phyloP scores from a whole-genome alignment of 2,113 vertebrate genomes.

The Sterna hirundo region DNA sequence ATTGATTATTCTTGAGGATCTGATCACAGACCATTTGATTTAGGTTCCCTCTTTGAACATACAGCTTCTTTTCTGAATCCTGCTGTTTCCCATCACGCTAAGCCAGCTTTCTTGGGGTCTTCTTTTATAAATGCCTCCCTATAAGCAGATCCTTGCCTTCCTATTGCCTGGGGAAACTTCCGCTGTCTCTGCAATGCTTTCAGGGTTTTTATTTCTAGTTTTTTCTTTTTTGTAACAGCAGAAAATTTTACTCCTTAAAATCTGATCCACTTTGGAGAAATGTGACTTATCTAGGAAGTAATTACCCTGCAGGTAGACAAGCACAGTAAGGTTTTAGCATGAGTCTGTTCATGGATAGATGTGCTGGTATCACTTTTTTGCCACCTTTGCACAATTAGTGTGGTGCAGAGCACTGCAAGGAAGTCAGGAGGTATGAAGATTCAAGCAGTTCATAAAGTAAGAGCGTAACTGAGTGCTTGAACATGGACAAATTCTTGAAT shows the following conservation, averaged over 20 bases:
- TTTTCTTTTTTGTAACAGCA: neutral
- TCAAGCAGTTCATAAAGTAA: neutral
- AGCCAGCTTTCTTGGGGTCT: neutral
- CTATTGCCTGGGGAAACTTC: neutral
- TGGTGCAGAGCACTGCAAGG: neutral
- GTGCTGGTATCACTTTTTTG: neutral
- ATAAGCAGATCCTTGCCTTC: neutral
- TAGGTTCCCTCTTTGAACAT: neutral
- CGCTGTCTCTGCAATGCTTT: neutral
- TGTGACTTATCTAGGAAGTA: neutral
- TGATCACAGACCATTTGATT: constrained; percentile 27
- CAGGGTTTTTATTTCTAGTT: neutral
- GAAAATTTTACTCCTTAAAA: neutral
- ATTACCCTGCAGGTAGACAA: neutral
- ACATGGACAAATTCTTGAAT: neutral
- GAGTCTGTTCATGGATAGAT: neutral
- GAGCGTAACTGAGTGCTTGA: neutral
- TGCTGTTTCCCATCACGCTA: neutral
- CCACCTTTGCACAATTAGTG: neutral
- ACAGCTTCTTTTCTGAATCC: neutral
- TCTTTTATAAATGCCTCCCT: neutral
- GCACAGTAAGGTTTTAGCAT: neutral
- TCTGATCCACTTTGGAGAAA: neutral
- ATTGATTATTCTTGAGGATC: constrained; percentile 27
- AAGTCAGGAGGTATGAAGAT: neutral